These are phyloP conservation scores for Clinocottus analis DNA, from an alignment of 2,113 vertebrate genomes.

Conservation along the genomic window DNA sequence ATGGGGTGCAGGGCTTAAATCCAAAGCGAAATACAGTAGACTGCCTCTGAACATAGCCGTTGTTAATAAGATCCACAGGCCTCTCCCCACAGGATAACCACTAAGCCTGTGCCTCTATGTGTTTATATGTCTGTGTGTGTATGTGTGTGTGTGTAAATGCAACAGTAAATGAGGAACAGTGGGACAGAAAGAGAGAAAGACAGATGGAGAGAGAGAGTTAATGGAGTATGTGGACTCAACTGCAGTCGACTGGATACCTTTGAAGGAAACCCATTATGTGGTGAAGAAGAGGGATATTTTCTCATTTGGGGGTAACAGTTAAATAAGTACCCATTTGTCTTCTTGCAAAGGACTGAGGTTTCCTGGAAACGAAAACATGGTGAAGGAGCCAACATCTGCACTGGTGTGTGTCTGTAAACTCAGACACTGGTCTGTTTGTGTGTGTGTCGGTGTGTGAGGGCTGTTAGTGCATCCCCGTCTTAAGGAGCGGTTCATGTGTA, in stretches of 20 bases:
- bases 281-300: constrained; percentile 74
- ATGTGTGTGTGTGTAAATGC: constrained; percentile 57
- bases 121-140: constrained; percentile 52
- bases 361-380: constrained; percentile 66
- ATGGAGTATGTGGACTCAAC: constrained; percentile 73
- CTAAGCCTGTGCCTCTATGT: constrained; percentile 65
- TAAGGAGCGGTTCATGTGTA: constrained; percentile 52
- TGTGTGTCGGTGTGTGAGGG: constrained; percentile 36
- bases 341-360: constrained; percentile 72
- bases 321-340: constrained; percentile 79
- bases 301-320: constrained; percentile 77
- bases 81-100: constrained; percentile 76
- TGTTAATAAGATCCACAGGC: constrained; percentile 79
- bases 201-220: constrained; percentile 64
- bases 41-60: constrained; percentile 56
- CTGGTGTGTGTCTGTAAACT: constrained; percentile 61
- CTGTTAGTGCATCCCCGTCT: constrained; percentile 48
- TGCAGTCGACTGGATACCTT: constrained; percentile 69
- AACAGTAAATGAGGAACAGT: constrained; percentile 68
- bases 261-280: constrained; percentile 74
- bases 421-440: constrained; percentile 57
- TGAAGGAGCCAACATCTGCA: constrained; percentile 68
- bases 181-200: constrained; percentile 60
- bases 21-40: constrained; percentile 63
- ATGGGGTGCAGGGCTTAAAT: constrained; percentile 44